Percentiles rank a stretch among this genome's conserved stretches.
phyloP scores from a whole-genome alignment of 2,888 invertebrate genomes.

The Mythimna vitellina region DNA sequence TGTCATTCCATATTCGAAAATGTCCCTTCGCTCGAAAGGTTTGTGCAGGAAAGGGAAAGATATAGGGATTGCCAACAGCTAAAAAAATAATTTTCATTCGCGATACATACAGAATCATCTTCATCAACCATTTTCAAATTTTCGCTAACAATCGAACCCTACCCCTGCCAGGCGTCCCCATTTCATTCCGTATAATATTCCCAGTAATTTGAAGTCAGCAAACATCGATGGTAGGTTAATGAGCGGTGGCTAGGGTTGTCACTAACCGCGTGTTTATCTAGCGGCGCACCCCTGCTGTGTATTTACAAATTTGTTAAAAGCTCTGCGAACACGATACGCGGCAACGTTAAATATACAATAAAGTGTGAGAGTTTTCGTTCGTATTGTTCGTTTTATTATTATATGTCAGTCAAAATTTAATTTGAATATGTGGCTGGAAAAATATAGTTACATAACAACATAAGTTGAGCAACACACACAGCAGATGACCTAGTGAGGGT shows the following conservation, averaged over 20 bases:
- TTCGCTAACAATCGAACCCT: background rate
- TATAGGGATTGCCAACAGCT: too few relatives aligned
- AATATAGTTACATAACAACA: too few relatives aligned
- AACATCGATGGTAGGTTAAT: conserved; percentile 58
- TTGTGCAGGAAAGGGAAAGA: too few relatives aligned
- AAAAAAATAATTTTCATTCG: too few relatives aligned
- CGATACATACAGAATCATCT: too few relatives aligned
- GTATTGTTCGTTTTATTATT: background rate
- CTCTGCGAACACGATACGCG: conserved; percentile 51
- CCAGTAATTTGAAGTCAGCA: conserved; percentile 50
- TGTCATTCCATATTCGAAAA: too few relatives aligned
- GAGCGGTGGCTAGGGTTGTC: conserved; percentile 50
- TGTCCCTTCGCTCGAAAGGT: too few relatives aligned
- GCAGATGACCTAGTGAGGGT: too few relatives aligned
- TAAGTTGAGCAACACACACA: too few relatives aligned
- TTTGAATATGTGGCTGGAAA: background rate
- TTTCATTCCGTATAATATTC: conserved; percentile 38
- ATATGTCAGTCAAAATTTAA: conserved; percentile 15
- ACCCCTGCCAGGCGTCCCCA: background rate
- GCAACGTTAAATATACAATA: conserved; percentile 35
- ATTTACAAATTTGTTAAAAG: conserved; percentile 66
- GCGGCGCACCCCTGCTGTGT: conserved; percentile 41
- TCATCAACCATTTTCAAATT: too few relatives aligned
- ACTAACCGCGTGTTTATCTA: conserved; percentile 53
- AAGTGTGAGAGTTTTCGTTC: conserved; percentile 19